phyloP scores from a whole-genome alignment of 2,888 invertebrate genomes.

The Oconnorella tubifera region DNA sequence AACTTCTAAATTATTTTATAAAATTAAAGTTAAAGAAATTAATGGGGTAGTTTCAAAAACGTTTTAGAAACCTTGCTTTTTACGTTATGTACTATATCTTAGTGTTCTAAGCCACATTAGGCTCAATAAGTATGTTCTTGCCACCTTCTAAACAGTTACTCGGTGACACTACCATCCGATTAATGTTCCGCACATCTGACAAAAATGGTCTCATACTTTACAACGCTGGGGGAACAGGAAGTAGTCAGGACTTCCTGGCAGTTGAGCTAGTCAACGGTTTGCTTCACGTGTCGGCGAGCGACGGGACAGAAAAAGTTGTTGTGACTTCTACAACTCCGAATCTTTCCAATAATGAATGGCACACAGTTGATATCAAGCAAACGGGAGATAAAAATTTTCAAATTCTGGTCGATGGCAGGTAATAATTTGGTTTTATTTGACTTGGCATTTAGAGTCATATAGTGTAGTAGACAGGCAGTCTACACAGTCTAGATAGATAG shows the following conservation, averaged over 20 bases:
- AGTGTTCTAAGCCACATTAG: no score
- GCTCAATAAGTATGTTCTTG: no score
- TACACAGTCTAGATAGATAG: no score
- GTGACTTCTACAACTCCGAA: conserved; percentile 8
- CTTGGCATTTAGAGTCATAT: no score
- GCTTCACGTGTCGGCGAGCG: conserved; percentile 44
- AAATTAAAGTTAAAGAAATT: no score
- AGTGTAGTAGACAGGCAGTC: no score
- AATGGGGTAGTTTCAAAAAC: no score
- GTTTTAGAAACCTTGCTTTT: no score
- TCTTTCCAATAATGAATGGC: conserved; percentile 29
- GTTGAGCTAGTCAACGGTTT: conserved; percentile 42
- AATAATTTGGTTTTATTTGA: neutral
- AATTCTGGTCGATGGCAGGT: conserved; percentile 17
- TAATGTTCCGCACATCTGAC: conserved; percentile 48
- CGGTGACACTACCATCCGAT: conserved; percentile 35
- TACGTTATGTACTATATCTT: no score
- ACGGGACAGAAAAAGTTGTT: conserved; percentile 34
- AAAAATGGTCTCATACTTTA: conserved; percentile 43
- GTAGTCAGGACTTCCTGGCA: conserved; percentile 10
- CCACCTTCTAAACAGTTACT: no score
- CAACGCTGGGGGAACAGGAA: conserved; percentile 20
- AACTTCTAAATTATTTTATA: no score
- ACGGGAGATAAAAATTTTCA: conserved; percentile 12
- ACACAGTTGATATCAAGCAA: conserved; percentile 24